A percentile compares a stretch with the other conserved stretches of the same genome.
Evolutionary conservation across 2,888 invertebrate species (phyloP).

Genomic region (Acanthosepion pharaonis): DNA sequence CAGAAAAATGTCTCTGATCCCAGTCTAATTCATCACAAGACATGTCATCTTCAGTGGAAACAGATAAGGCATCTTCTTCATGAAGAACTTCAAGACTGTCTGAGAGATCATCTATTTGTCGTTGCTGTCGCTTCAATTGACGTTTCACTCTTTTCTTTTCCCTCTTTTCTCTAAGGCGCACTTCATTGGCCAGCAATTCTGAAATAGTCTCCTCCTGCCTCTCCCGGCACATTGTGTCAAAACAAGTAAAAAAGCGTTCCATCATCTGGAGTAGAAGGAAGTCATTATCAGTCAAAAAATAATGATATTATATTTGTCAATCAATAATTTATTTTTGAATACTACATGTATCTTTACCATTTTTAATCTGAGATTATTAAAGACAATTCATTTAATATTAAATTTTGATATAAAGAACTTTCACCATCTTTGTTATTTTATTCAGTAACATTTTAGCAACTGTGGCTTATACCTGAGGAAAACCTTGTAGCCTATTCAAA

Average conservation of each 20-base stretch:
- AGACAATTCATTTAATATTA: too few species aligned
- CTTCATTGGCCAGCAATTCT: constrained; percentile 61
- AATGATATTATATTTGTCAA: neutral
- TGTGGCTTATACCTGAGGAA: too few species aligned
- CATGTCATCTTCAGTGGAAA: neutral
- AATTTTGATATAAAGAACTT: too few species aligned
- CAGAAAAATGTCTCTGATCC: constrained; percentile 8
- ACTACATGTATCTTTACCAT: neutral
- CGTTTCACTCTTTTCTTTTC: constrained; percentile 63
- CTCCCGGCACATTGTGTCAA: constrained; percentile 53
- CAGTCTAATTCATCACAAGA: neutral
- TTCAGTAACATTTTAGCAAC: too few species aligned
- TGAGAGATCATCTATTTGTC: neutral
- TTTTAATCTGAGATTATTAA: too few species aligned
- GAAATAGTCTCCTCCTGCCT: constrained; percentile 58
- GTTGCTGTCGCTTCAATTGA: constrained; percentile 53
- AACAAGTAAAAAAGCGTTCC: constrained; percentile 56
- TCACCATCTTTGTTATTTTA: too few species aligned
- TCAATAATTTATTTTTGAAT: neutral
- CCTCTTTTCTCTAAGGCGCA: constrained; percentile 57
- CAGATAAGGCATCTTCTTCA: neutral
- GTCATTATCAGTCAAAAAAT: neutral
- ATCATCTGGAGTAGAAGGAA: constrained; percentile 51
- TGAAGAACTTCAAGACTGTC: neutral
- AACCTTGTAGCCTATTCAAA: too few species aligned